Base-by-base conservation (phyloP, 2,113 vertebrate genomes). In the Microtus oregoni region DNA sequence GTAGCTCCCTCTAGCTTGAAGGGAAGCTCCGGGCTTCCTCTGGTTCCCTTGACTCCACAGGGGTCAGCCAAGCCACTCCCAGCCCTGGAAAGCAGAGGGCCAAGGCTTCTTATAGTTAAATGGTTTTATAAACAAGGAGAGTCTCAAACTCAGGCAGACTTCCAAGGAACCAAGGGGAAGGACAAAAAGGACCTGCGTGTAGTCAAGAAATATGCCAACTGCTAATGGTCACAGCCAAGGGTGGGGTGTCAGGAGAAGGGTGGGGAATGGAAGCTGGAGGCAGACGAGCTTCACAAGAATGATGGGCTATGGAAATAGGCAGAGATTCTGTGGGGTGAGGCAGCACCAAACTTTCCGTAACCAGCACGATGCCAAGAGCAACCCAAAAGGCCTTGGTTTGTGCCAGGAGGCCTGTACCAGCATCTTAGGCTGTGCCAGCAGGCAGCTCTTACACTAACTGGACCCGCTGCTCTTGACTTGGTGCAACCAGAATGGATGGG, bases 91-190 rank as follows among this genome's bases (percentile, higher is more conserved):
- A 96, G 93, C 89, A 86, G 5, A 89, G 32, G 38, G 61, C 75
- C 91, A 96, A 75, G 22, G 61, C 86, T 89, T 81, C 70, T 92
- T 77, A 61, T 1, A 67, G 63, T 76, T 92, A 96, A 96, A 96
- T 91, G 76, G 68, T 61, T 97, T 96, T 87, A 87, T 44, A 79
- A 95, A 92, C 86, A 94, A 76, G n/a, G 50, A 94, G 86, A 86
- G 63, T 44, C n/a, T 94, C 85, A 89, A 76, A 85, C 58, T 47
- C 38, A 72, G 82, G 82, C 88, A 96, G 65, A 70, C 26, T 96
- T 95, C 93, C 95, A 96, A 90, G 9, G 79, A 95, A 38, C 38
- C 30, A 26, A 13, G 19, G 11, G 11, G 19, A 58, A 30, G 30
- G 67, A 76, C 28, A 7, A 44, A 94, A 65, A 73, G 75, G 87